Conservation (phyloP, 2,113 vertebrate genomes). For the Siniperca knerii region DNA sequence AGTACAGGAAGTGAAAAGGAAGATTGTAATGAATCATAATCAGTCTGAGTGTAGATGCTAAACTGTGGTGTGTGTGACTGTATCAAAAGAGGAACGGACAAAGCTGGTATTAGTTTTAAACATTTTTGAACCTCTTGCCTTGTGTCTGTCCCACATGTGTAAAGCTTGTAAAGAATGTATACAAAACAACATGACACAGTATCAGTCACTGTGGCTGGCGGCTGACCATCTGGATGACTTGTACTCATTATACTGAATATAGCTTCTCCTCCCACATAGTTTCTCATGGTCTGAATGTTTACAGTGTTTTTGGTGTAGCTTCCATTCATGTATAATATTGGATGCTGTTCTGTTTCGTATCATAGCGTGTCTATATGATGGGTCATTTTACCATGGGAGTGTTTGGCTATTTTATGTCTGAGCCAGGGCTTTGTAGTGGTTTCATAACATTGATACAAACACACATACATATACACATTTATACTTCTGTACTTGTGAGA, state of each 20-base stretch:
- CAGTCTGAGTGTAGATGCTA: not conserved
- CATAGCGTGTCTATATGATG: not conserved
- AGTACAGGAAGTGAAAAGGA: not conserved
- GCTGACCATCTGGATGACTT: slow-evolving; percentile 56
- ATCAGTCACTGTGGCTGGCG: slow-evolving; percentile 50
- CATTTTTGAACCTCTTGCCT: not conserved
- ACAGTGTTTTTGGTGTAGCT: not conserved
- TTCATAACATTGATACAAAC: not conserved
- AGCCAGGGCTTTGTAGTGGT: slow-evolving; percentile 14
- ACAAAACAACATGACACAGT: slow-evolving; percentile 57
- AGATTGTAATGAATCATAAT: slow-evolving; percentile 22
- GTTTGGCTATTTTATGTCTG: not conserved
- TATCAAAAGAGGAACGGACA: not conserved
- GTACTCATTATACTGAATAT: slow-evolving; percentile 39
- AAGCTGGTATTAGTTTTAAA: not conserved
- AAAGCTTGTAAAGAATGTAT: slow-evolving; percentile 42
- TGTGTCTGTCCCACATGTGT: slow-evolving; percentile 44
- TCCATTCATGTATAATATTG: not conserved
- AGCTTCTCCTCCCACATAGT: slow-evolving; percentile 49
- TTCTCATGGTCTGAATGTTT: slow-evolving; percentile 43
- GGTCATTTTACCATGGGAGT: not conserved
- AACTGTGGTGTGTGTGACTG: not conserved
- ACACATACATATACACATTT: not conserved
- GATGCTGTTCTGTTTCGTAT: slow-evolving; percentile 15
- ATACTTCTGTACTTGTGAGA: not conserved